Conservation (phyloP, 2,888 invertebrate genomes). For the Caenorhabditis panamensis region DNA sequence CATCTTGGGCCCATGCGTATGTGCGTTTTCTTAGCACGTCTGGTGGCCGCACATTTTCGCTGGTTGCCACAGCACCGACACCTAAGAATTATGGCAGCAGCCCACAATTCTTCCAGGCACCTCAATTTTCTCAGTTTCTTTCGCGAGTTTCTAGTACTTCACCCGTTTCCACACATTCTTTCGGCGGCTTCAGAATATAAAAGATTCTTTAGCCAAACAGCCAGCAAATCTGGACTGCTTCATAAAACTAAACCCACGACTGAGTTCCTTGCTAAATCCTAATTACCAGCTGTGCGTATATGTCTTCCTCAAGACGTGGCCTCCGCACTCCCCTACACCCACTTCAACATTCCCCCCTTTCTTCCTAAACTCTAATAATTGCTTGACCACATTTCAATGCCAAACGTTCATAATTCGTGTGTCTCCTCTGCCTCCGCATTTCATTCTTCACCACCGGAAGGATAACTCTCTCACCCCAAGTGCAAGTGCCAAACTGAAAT, state of each 20-base stretch:
- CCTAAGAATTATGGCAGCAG: conserved; percentile 39
- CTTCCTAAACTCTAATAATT: conserved; percentile 47
- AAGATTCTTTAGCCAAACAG: background rate
- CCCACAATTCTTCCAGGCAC: conserved; percentile 33
- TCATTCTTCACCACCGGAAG: conserved; percentile 8
- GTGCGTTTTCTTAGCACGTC: conserved; percentile 42
- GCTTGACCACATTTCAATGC: conserved; percentile 55
- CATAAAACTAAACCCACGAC: conserved; percentile 38
- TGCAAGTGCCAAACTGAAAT: conserved; percentile 49
- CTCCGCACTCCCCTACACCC: conserved; percentile 33
- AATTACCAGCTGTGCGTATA: conserved; percentile 58
- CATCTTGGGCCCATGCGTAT: conserved; percentile 30
- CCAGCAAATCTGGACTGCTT: conserved; percentile 12
- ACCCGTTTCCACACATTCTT: background rate
- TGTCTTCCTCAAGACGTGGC: conserved; percentile 34
- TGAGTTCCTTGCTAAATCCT: conserved; percentile 24
- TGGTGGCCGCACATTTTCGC: conserved; percentile 25
- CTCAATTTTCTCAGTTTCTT: conserved; percentile 11
- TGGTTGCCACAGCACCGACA: conserved; percentile 49
- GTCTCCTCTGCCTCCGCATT: conserved; percentile 14
- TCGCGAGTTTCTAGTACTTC: background rate
- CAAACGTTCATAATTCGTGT: conserved; percentile 49
- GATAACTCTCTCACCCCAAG: conserved; percentile 29
- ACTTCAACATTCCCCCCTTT: conserved; percentile 45
- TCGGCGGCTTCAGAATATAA: background rate